A percentile compares a stretch with the other conserved stretches of the same genome.
Conservation (phyloP, 2,888 invertebrate species). For the Trissolcus brochymenae region DNA sequence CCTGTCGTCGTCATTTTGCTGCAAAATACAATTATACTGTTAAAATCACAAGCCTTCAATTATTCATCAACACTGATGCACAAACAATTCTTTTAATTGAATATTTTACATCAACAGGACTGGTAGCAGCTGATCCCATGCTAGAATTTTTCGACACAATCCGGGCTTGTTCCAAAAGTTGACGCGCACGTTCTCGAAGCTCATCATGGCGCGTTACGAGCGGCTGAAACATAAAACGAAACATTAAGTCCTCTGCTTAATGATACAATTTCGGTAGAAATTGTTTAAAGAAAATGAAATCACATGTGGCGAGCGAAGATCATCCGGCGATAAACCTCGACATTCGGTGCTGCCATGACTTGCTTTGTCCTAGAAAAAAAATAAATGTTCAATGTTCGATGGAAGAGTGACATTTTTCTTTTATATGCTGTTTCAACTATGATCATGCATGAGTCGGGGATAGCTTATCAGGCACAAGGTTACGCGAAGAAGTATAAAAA, state of each 20-base stretch:
- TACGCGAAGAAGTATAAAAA: too few relatives aligned
- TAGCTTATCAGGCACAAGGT: too few relatives aligned
- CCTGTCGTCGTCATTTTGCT: constrained; percentile 88
- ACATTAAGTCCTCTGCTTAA: not conserved
- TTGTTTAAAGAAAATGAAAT: constrained; percentile 58
- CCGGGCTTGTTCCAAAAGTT: constrained; percentile 88
- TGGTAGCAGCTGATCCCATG: constrained; percentile 77
- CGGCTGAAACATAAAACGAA: constrained; percentile 36
- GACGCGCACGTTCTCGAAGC: constrained; percentile 88
- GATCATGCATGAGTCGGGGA: too few relatives aligned
- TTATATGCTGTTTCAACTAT: too few relatives aligned
- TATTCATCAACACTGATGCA: too few relatives aligned
- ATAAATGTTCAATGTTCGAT: too few relatives aligned
- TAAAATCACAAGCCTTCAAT: too few relatives aligned
- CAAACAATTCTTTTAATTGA: not conserved
- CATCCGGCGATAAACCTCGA: constrained; percentile 70
- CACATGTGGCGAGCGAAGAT: constrained; percentile 73
- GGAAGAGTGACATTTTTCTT: too few relatives aligned
- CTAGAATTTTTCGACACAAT: constrained; percentile 75
- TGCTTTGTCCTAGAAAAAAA: constrained; percentile 68
- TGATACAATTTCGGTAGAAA: not conserved
- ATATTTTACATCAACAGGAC: constrained; percentile 77
- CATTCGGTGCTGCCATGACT: constrained; percentile 71
- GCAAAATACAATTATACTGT: not conserved
- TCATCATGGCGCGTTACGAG: constrained; percentile 87